Conservation (phyloP, 2,888 invertebrate genomes). For the Luperina testacea region DNA sequence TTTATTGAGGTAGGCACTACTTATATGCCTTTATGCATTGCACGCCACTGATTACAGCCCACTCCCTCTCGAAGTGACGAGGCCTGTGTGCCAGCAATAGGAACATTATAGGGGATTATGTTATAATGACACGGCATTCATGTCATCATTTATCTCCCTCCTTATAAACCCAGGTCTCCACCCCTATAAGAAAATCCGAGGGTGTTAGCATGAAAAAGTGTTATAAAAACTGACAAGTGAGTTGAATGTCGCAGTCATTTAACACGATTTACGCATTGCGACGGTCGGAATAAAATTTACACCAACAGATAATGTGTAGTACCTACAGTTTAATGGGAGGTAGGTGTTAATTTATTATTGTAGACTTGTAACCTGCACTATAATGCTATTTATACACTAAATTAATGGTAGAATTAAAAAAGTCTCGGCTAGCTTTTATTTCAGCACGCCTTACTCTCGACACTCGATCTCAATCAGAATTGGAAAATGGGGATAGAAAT, state of each 20-base stretch:
- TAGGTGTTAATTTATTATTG: slow-evolving; percentile 31
- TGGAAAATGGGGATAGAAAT: too few relatives aligned
- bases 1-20: too few relatives aligned
- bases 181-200: slow-evolving; percentile 6
- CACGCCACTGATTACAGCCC: too few relatives aligned
- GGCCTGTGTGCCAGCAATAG: not conserved
- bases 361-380: slow-evolving; percentile 23
- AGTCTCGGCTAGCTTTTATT: not conserved
- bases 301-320: slow-evolving; percentile 22
- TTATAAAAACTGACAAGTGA: slow-evolving; percentile 29
- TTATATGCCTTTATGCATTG: too few relatives aligned
- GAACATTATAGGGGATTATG: not conserved
- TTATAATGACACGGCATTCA: not conserved
- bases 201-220: slow-evolving; percentile 32
- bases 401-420: not conserved
- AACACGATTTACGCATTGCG: slow-evolving; percentile 60
- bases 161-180: slow-evolving; percentile 3
- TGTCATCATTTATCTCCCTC: not conserved
- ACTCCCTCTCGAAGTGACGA: not conserved
- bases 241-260: slow-evolving; percentile 45
- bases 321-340: slow-evolving; percentile 13
- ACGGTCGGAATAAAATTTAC: slow-evolving; percentile 36
- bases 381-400: slow-evolving; percentile 1
- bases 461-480: too few relatives aligned
- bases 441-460: not conserved